Base-by-base conservation (phyloP, 2,113 vertebrate species). In the Vireo altiloquus region DNA sequence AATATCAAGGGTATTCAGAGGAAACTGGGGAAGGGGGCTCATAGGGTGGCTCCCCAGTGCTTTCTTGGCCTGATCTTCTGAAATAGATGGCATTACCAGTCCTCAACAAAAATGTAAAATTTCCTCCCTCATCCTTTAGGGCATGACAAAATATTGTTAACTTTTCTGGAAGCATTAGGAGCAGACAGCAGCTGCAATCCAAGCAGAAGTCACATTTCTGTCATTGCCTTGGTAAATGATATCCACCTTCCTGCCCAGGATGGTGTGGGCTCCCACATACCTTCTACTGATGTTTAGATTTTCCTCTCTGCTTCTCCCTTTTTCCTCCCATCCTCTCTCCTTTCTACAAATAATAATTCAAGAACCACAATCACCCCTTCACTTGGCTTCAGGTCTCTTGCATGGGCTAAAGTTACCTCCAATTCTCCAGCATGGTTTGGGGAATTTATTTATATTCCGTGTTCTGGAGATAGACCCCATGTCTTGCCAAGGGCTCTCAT, bases 401-500 rank as follows among this genome's bases (percentile, higher is more conserved):
- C 91, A 94, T 57, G 66, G 60, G 85, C 70, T 95, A 84, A 95
- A 78, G 93, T 94, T 96, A 87, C 92, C 91, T 94, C 64, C 78
- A 94, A 7, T 79, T 92, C 94, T 96, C 52, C 76, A 1, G 76
- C 85, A 91, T 11, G 39, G 56, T 93, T 94, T 90, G 87, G 89
- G 89, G 90, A 96, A 96, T 96, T 90, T 97, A 96, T 97, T 97
- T 96, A 95, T 91, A 94, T 79, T 97, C 95, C 3, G 4, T 92
- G 87, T 87, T 96, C 93, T 95, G 85, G 94, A 97, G 93, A 97
- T 84, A 96, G 92, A 85, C 83, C 87, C 88, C 54, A 23, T 56
- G 88, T 82, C 94, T 94, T 97, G 96, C 96, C 97, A 97, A 96
- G 84, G 95, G 88, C 80, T 95, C 35, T 71, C 89, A 69, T 80